These are phyloP conservation scores for rabbit (Oryctolagus cuniculus) DNA, from an alignment of 2,113 vertebrate genomes.

Conservation along the genomic window DNA sequence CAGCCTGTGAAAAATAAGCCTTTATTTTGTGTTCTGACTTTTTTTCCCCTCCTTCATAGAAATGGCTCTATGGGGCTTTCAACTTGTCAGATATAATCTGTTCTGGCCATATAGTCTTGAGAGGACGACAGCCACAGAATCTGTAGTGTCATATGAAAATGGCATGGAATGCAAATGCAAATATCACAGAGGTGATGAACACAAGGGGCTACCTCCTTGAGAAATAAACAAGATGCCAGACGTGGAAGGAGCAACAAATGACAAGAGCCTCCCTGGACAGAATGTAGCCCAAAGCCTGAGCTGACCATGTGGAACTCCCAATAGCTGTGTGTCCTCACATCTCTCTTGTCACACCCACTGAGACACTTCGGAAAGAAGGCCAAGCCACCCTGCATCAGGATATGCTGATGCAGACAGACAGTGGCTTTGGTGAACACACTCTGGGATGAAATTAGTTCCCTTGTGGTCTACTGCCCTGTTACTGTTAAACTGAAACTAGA, in stretches of 20 bases:
- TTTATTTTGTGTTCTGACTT: conserved; percentile 26
- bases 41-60: conserved; percentile 40
- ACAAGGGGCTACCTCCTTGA: neutral
- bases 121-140: conserved; percentile 6
- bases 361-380: conserved; percentile 48
- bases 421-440: conserved; percentile 71
- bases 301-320: conserved; percentile 30
- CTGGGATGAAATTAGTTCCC: conserved; percentile 74
- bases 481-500: conserved; percentile 74
- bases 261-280: conserved; percentile 42
- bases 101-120: conserved; percentile 20
- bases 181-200: conserved; percentile 7
- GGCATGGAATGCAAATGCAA: neutral
- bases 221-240: neutral
- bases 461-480: conserved; percentile 76
- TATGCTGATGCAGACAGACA: conserved; percentile 80
- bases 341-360: conserved; percentile 64
- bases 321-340: conserved; percentile 47
- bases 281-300: neutral
- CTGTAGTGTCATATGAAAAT: conserved; percentile 59
- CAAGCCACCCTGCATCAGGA: conserved; percentile 45
- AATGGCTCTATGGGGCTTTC: conserved; percentile 32
- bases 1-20: conserved; percentile 9
- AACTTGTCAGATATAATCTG: conserved; percentile 70
- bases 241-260: conserved; percentile 57